Base-by-base conservation (phyloP, 2,888 invertebrate species). In the Arrhopalites spinosus region DNA sequence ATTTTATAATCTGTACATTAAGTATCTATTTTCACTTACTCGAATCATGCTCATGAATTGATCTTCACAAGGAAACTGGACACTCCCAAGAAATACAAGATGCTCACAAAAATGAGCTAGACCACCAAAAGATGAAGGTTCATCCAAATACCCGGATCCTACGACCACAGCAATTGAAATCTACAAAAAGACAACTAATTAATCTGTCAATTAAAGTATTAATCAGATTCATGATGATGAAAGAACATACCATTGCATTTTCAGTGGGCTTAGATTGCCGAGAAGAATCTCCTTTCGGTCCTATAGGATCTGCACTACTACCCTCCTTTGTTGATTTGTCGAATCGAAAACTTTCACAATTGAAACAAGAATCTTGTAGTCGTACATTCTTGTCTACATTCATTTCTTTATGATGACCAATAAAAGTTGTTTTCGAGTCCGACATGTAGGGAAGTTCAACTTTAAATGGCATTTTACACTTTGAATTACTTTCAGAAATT, bases 81-180 rank as follows among this genome's bases (percentile, higher is more conserved):
- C 43, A 25, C 67, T 74, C 20, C 74, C 74, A 17, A 74, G 23
- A 29, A 74, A 74, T 3, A 74, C 74, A 59, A 74, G 66, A 53
- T 74, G 74, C 43, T 74, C 74, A 27, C 74, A 74, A 68, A 74
- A 74, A 43, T 74, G 74, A n/a, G 74, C 74, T 2, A 74, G 56
- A 23, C 74, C 74, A 36, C 74, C 47, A 56, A 67, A 74, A 23
- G 56, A 56, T 7, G 66, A 20, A 13, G 74, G 74, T 43, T 74
- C 74, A 23, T 74, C 74, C 67, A 74, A 47, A 45, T 50, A 74
- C 29, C 74, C 74, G 1, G 74, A 67, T 8, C 74, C 74, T 1
- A 74, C 74, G 1, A 67, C 56, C 1, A 74, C 59, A 11, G 67
- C 74, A n/a, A 66, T 67, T 3, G 74, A n/a, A n/a, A n/a, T n/a